Evolutionary conservation across 1,140 invertebrate species (phyloP).

Genomic region (Drosophila arawakana): DNA sequence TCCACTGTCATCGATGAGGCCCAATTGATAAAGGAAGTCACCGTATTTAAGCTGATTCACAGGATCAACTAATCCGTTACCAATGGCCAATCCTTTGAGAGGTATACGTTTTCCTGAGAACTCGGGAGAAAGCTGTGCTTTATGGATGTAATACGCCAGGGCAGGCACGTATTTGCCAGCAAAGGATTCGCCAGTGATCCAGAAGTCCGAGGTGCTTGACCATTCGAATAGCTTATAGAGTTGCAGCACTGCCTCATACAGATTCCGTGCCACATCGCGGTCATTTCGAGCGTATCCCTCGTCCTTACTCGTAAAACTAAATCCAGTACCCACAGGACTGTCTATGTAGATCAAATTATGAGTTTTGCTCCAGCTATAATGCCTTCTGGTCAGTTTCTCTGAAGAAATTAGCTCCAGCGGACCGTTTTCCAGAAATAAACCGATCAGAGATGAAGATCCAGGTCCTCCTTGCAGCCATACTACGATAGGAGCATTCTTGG

Average conservation of each 20-base stretch:
- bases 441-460: slow-evolving; percentile 91
- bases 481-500: slow-evolving; percentile 87
- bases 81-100: slow-evolving; percentile 91
- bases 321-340: slow-evolving; percentile 94
- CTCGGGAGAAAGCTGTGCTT: slow-evolving; percentile 62
- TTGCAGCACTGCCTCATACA: slow-evolving; percentile 88
- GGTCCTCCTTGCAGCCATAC: slow-evolving; percentile 94
- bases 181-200: slow-evolving; percentile 94
- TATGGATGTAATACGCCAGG: slow-evolving; percentile 89
- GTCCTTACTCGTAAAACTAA: slow-evolving; percentile 88
- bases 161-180: slow-evolving; percentile 93
- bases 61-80: slow-evolving; percentile 93
- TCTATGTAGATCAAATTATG: slow-evolving; percentile 93
- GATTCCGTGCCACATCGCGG: slow-evolving; percentile 87
- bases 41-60: slow-evolving; percentile 91
- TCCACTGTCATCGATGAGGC: slow-evolving; percentile 89
- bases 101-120: slow-evolving; percentile 85
- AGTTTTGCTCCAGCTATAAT: slow-evolving; percentile 89
- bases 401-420: slow-evolving; percentile 88
- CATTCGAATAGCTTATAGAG: slow-evolving; percentile 90
- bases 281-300: slow-evolving; percentile 88
- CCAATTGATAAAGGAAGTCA: slow-evolving; percentile 92
- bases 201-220: slow-evolving; percentile 88
- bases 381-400: slow-evolving; percentile 85
- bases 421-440: slow-evolving; percentile 92